Evolutionary conservation across 92 coral and sea anemone species (phyloP), one percentile per base, ranked within the genome.

Genomic region (Plumapathes pennacea): DNA sequence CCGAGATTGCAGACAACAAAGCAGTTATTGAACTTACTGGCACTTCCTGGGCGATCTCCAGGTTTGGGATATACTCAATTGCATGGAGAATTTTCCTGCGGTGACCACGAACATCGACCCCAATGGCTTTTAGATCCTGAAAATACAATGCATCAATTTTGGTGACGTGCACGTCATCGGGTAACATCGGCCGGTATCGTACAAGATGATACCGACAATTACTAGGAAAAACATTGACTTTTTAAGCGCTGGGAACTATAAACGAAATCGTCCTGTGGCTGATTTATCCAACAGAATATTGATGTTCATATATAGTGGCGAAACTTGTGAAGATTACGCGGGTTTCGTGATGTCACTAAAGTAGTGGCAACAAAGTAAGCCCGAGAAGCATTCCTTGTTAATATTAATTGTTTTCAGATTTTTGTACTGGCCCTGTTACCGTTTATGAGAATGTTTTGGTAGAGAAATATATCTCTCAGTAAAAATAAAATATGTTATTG

Each of bases 21-120:
- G n/a, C n/a, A n/a, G n/a, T n/a, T n/a, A n/a, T n/a, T n/a, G n/a
- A n/a, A 20, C 79, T 77, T 76, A 92, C 98, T 78, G 98, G 98
- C 17, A 92, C 90, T 17, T 77, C 85, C 60, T 92, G 88, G 19
- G 85, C 89, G 5, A 92, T 80, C 11, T 83, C 92, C 27, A 75
- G 18, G 3, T 37, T 38, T 8, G 98, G 98, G 27, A 92, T 78
- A 38, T 73, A 71, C 26, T 72, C 86, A 13, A 88, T 78, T 14
- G 72, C 83, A 41, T 69, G 76, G 38, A 69, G n/a, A 29, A 92
- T 57, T 46, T 63, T 81, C 61, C 76, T 71, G 8, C 89, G 76
- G 44, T 92, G 98, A 5, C 98, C 98, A 14, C 98, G 96, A 32
- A 40, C 72, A 13, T 69, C 76, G 41, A 92, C 84, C 8, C 98